These are phyloP conservation scores for Micropterix aruncella DNA, from an alignment of 2,888 invertebrate genomes.

Conservation along the genomic window DNA sequence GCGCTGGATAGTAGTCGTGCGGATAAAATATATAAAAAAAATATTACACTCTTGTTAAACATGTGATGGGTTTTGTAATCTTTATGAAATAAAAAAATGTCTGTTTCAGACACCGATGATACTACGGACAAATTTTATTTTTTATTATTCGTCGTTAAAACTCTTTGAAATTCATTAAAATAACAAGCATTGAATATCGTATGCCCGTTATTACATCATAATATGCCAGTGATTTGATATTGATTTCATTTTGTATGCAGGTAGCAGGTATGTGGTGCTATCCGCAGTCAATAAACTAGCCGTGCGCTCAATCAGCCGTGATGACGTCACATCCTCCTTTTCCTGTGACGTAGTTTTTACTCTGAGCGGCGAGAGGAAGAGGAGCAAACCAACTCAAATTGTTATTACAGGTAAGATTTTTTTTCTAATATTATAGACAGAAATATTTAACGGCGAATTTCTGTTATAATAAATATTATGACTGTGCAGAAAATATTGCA, in stretches of 20 bases:
- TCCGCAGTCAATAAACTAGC: neutral
- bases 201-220: too few relatives aligned
- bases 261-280: neutral
- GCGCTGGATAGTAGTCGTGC: too few relatives aligned
- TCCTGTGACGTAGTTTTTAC: neutral
- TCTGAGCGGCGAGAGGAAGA: neutral
- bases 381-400: neutral
- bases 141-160: too few relatives aligned
- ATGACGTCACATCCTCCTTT: neutral
- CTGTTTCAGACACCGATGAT: too few relatives aligned
- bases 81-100: too few relatives aligned
- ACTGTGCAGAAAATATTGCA: conserved; percentile 31
- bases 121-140: too few relatives aligned
- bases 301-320: neutral
- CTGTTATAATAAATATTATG: neutral
- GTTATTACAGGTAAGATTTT: neutral
- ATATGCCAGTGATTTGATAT: too few relatives aligned
- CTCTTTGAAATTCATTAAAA: too few relatives aligned
- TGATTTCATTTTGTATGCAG: neutral
- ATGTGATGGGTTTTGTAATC: too few relatives aligned
- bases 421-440: neutral
- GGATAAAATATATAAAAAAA: too few relatives aligned
- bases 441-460: neutral
- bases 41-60: too few relatives aligned
- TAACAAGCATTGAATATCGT: too few relatives aligned